Conservation (phyloP, 35 echinoderm and acorn worm genomes). For the Holothuria glaberrima region DNA sequence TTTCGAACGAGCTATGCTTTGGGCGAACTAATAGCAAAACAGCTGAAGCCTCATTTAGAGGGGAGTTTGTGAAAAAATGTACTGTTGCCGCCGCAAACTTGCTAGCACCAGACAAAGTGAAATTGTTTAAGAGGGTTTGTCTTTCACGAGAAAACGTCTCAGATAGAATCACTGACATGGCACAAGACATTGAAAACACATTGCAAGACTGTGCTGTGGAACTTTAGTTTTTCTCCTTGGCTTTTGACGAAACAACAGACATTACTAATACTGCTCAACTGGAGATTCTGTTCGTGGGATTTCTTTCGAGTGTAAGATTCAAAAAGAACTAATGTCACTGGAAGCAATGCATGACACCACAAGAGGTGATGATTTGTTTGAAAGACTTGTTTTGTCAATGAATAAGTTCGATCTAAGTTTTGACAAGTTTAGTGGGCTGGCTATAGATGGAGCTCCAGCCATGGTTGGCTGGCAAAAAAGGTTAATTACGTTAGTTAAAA, state of each 20-base stretch:
- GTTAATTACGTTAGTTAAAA: background rate
- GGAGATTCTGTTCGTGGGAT: background rate
- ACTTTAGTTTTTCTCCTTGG: background rate
- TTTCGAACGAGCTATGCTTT: too few relatives aligned
- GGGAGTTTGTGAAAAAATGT: background rate
- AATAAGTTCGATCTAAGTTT: background rate
- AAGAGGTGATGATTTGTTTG: background rate
- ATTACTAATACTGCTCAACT: slow-evolving; percentile 1
- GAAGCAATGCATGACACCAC: background rate
- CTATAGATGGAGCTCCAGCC: background rate
- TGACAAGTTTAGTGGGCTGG: background rate
- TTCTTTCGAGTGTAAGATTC: too few relatives aligned
- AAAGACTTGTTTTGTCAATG: background rate
- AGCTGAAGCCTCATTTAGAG: background rate
- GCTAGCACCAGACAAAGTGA: background rate
- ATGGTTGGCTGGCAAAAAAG: background rate
- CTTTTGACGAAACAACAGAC: background rate
- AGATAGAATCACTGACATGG: slow-evolving; percentile 5
- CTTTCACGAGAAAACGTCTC: background rate
- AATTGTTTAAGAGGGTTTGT: background rate
- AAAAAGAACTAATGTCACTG: background rate
- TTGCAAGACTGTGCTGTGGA: background rate
- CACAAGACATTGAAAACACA: background rate
- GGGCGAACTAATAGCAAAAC: background rate
- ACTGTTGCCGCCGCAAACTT: background rate